These are phyloP conservation scores for Stenopsyche tienmushanensis DNA, from an alignment of 1,140 invertebrate species.

Conservation along the genomic window DNA sequence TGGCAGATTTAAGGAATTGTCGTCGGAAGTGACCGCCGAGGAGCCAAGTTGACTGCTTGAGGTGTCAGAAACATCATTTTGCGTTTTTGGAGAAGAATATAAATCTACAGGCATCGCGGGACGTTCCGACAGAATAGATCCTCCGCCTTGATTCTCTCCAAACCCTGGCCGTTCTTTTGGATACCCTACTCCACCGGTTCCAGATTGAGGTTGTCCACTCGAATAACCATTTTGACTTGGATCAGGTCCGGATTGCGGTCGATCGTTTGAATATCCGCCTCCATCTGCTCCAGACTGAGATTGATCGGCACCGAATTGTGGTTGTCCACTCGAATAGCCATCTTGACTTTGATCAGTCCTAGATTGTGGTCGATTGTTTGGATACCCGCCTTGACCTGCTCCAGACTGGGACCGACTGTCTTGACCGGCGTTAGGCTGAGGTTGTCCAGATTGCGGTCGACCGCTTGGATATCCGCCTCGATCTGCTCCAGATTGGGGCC, in stretches of 20 bases:
- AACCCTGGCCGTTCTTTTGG: not conserved
- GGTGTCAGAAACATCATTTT: no score
- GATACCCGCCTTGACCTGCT: not conserved
- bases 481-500: not conserved
- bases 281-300: not conserved
- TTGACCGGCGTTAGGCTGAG: not conserved
- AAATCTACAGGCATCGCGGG: no score
- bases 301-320: not conserved
- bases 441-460: not conserved
- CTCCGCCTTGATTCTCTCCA: not conserved
- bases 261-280: conserved; percentile 3
- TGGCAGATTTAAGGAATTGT: no score
- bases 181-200: not conserved
- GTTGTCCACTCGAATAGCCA: not conserved
- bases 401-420: not conserved
- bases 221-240: not conserved
- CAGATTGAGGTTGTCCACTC: not conserved
- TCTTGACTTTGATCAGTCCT: not conserved
- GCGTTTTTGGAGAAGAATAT: not conserved
- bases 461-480: not conserved
- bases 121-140: no score
- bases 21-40: not conserved
- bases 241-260: not conserved
- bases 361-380: not conserved
- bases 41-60: no score